These are phyloP conservation scores for Drosophila rufa DNA, from an alignment of 1,140 invertebrate genomes.

Conservation along the genomic window DNA sequence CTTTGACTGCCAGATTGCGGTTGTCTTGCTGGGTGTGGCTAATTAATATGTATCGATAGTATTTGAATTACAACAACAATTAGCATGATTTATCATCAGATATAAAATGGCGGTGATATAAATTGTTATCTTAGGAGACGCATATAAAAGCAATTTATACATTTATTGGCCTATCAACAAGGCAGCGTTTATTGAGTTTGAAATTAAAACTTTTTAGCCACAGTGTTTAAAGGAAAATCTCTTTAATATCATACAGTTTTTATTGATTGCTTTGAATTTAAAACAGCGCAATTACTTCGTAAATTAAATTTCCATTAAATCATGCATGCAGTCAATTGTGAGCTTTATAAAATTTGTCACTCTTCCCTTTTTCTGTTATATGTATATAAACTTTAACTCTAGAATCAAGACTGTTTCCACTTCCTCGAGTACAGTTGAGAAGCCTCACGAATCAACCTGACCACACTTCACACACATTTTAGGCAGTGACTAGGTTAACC, in stretches of 20 bases:
- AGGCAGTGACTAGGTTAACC: slow-evolving; percentile 11
- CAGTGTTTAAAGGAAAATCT: too few species aligned
- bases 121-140: slow-evolving; percentile 40
- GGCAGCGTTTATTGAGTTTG: background rate
- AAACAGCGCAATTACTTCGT: background rate
- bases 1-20: slow-evolving; percentile 24
- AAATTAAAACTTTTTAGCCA: background rate
- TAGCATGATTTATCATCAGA: slow-evolving; percentile 73
- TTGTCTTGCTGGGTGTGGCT: slow-evolving; percentile 64
- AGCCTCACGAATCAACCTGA: slow-evolving; percentile 7
- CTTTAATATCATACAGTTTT: too few species aligned
- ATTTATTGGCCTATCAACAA: slow-evolving; percentile 69
- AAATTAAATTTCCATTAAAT: background rate
- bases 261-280: background rate
- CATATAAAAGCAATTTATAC: slow-evolving; percentile 47
- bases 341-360: background rate
- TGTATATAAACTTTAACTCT: too few species aligned
- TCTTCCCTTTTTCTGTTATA: background rate
- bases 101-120: slow-evolving; percentile 63
- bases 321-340: too few species aligned
- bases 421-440: background rate
- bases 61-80: slow-evolving; percentile 81
- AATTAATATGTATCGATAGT: slow-evolving; percentile 80
- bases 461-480: slow-evolving; percentile 5
- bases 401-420: too few species aligned